Evolutionary conservation across 2,113 vertebrate species (phyloP), one percentile per base, ranked within the genome.

Genomic region (Nibea coibor): DNA sequence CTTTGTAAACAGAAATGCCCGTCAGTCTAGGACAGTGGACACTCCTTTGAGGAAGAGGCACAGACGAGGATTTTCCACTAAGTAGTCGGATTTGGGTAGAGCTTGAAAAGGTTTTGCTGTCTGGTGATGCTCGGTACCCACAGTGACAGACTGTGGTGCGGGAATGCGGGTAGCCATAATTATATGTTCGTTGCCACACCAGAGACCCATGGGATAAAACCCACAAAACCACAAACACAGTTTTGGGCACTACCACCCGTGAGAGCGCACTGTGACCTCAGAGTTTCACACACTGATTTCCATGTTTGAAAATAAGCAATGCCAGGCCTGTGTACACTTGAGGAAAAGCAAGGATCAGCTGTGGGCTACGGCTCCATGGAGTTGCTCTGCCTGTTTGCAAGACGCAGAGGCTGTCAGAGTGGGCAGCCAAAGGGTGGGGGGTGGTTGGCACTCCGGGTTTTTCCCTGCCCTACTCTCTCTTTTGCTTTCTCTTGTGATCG

Each of bases 131-230:
- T 74, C 63, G 31, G n/a, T 87, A 28, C 72, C 57, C 72, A 78
- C 83, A 81, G 69, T 76, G 74, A 75, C 80, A 80, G 71, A 72
- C 57, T 78, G 50, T 15, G 42, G 80, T 62, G 75, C 10, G 72
- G 80, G 70, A 67, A 85, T 77, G 73, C 0, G 81, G 82, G 48
- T 75, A 86, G 80, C 89, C 83, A 83, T 83, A 80, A 92, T 89
- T 87, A 79, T 70, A 79, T 67, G 81, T 86, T 81, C 45, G 2
- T 53, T 31, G 78, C 73, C 70, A 63, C 63, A 59, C 77, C 56
- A 83, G 53, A 73, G 42, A 75, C 71, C 56, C 51, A 17, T 19
- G 43, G 69, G 82, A 83, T 54, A 66, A 78, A 53, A 76, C 28
- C 31, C 28, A 69, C 5, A 48, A 72, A 72, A 85, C 85, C 84